Base-by-base conservation (phyloP, 2,113 vertebrate species). In the Chlorodrepanis virens region DNA sequence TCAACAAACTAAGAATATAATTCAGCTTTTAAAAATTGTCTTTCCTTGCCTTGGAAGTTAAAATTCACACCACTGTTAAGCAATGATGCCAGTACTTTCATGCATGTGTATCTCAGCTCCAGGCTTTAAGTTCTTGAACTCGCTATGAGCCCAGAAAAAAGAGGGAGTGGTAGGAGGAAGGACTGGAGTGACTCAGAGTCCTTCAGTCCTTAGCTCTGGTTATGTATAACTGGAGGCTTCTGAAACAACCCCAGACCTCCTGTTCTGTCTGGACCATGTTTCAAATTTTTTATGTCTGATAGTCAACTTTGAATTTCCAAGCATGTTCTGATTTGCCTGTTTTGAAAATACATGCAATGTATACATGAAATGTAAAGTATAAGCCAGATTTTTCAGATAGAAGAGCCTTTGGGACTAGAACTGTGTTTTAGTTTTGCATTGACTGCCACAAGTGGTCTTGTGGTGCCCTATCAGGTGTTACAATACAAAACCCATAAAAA, bases 61-160 rank as follows among this genome's bases (percentile, higher is more conserved):
- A 87, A 87, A 59, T 83, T 85, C 39, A 75, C 49, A 29, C 19
- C 2, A 4, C 7, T 72, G 63, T 90, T 93, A 53, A 85, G 79
- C 74, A 94, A 37, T 72, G 57, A 44, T 9, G 5, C 67, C 82
- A 69, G 78, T 60, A 65, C 53, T 60, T 92, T 95, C 49, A 64
- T 83, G 67, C 45, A 25, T 56, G 19, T 39, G 6, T 61, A 56
- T 82, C 56, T 75, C 70, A 63, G 63, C 90, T 95, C 39, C 54
- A 80, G 75, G 83, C 85, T 83, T 63, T 74, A 47, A 65, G 71
- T 86, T 90, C 86, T 85, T 92, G 71, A 83, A 52, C 83, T 97
- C 10, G 2, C 68, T 70, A 4, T 69, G 79, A 93, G 95, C 85
- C 92, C 11, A 12, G 63, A 92, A 90, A 90, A 77, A 77, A 71